Evolutionary conservation across 2,113 vertebrate species (phyloP).

Genomic region (Corydoras sp.): DNA sequence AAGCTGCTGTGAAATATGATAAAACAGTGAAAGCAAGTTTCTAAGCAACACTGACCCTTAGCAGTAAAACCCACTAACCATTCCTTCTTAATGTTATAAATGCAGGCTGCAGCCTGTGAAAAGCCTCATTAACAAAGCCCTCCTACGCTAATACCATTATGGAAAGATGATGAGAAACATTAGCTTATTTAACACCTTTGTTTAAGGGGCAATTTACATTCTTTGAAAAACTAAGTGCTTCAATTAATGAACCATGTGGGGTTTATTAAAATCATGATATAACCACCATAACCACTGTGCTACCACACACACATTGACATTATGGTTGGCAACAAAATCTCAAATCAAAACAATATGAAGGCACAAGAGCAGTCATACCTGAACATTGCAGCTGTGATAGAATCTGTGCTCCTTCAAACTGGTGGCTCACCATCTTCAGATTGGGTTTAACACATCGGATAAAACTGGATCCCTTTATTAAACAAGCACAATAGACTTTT

Average conservation of each 20-base stretch:
- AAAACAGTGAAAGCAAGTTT: not conserved
- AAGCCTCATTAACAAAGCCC: slow-evolving; percentile 17
- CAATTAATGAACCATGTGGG: slow-evolving; percentile 11
- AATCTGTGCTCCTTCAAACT: slow-evolving; percentile 96
- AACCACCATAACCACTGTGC: not conserved
- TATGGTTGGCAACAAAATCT: too few species aligned
- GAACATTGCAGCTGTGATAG: slow-evolving; percentile 97
- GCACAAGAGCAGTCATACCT: slow-evolving; percentile 61
- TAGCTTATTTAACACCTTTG: slow-evolving; percentile 26
- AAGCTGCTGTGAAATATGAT: too few species aligned
- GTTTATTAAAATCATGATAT: too few species aligned
- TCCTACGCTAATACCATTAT: slow-evolving; percentile 12
- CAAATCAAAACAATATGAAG: slow-evolving; percentile 3
- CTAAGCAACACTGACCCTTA: not conserved
- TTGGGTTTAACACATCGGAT: slow-evolving; percentile 98
- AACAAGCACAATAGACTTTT: not conserved
- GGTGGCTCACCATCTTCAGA: slow-evolving; percentile 96
- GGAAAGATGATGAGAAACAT: slow-evolving; percentile 35
- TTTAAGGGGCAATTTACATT: slow-evolving; percentile 8
- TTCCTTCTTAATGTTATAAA: slow-evolving; percentile 8
- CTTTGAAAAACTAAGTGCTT: slow-evolving; percentile 18
- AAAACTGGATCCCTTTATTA: slow-evolving; percentile 86
- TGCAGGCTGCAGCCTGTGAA: slow-evolving; percentile 11
- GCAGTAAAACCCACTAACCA: not conserved
- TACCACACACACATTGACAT: not conserved